Conservation (phyloP, 2,888 invertebrate species). For the Caenorhabditis sp. region DNA sequence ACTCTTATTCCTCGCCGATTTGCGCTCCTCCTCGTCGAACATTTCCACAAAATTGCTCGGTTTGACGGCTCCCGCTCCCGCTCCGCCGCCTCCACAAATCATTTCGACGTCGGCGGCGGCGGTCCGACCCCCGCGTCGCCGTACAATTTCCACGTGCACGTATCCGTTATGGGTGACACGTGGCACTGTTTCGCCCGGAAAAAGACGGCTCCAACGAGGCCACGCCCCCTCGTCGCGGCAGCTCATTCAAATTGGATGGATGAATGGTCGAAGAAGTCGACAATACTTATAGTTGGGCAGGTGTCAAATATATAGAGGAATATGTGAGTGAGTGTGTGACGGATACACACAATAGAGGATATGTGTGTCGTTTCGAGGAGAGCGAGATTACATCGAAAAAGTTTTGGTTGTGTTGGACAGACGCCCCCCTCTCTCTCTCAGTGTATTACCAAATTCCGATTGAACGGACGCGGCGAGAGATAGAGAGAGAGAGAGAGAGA, state of each 20-base stretch:
- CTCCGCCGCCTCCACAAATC: no score
- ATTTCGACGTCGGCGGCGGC: conserved; percentile 30
- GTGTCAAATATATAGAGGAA: no score
- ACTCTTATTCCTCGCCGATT: conserved; percentile 30
- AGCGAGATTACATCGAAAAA: conserved; percentile 42
- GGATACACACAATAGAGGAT: background rate
- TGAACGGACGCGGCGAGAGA: conserved; percentile 12
- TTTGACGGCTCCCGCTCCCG: no score
- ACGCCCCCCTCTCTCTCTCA: background rate
- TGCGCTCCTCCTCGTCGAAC: conserved; percentile 47
- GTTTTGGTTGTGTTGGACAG: conserved; percentile 22
- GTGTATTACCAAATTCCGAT: conserved; percentile 45
- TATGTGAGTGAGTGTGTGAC: background rate
- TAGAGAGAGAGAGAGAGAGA: conserved; percentile 7
- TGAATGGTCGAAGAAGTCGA: no score
- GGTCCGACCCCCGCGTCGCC: conserved; percentile 11
- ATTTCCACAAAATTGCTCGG: conserved; percentile 41
- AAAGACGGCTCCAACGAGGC: conserved; percentile 52
- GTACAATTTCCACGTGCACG: conserved; percentile 44
- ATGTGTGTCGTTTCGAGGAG: conserved; percentile 18
- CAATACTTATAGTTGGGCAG: no score
- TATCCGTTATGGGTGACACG: conserved; percentile 25
- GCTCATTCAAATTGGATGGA: conserved; percentile 13
- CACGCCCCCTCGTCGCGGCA: conserved; percentile 22
- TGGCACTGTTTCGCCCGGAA: conserved; percentile 26